Percentiles rank a stretch among this genome's conserved stretches.
Evolutionary conservation across 1,140 invertebrate genomes (phyloP).

Genomic region (Lasaia peninsularis): DNA sequence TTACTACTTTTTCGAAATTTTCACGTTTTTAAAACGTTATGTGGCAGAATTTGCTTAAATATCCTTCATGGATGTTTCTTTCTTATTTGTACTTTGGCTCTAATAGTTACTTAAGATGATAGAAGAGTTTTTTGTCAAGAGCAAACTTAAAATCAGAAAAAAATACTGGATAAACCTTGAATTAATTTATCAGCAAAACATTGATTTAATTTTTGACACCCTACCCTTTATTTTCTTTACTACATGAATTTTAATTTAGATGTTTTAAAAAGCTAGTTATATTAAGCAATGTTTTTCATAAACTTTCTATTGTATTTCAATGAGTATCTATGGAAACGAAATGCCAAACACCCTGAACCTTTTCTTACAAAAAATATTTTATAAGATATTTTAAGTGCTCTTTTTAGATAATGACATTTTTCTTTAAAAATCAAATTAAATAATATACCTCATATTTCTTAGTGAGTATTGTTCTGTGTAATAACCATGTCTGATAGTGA

Average conservation of each 20-base stretch:
- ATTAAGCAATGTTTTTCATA: background rate
- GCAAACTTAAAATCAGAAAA: too few relatives aligned
- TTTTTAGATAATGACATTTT: background rate
- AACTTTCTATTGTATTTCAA: background rate
- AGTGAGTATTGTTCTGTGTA: constrained; percentile 5
- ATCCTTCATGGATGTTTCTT: too few relatives aligned
- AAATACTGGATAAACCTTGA: too few relatives aligned
- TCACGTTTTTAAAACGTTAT: too few relatives aligned
- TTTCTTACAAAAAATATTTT: background rate
- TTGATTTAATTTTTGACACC: too few relatives aligned
- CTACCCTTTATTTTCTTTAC: too few relatives aligned
- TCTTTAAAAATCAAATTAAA: background rate
- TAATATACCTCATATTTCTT: background rate
- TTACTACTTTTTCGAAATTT: too few relatives aligned
- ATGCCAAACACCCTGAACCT: background rate
- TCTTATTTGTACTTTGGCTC: too few relatives aligned
- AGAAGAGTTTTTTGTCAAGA: too few relatives aligned
- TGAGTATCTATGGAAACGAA: constrained; percentile 11
- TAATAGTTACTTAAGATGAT: too few relatives aligned
- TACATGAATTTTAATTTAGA: background rate
- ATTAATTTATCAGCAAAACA: too few relatives aligned
- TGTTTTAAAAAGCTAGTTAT: background rate
- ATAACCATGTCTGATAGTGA: constrained; percentile 81
- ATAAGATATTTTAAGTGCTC: background rate
- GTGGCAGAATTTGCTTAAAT: too few relatives aligned